Percentiles rank a stretch among this genome's conserved stretches.
Conservation (phyloP, 2,888 invertebrate genomes). For the Nasonovia ribisnigri region DNA sequence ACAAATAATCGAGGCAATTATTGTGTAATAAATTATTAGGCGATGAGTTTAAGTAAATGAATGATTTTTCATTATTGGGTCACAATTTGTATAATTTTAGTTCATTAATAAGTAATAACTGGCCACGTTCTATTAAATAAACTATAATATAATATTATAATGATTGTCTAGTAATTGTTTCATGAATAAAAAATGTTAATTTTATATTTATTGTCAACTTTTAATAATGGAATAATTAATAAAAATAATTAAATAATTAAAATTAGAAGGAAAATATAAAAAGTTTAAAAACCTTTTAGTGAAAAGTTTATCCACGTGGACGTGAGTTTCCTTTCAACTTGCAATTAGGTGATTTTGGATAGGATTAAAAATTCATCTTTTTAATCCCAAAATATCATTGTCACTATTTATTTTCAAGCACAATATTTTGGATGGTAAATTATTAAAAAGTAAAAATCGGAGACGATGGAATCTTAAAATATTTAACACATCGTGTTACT, state of each 20-base stretch:
- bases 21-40: not conserved
- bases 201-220: not conserved
- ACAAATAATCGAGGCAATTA: not conserved
- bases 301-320: slow-evolving; percentile 14
- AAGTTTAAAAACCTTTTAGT: not conserved
- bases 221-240: not conserved
- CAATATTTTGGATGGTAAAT: too few relatives aligned
- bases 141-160: not conserved
- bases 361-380: slow-evolving; percentile 12
- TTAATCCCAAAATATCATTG: too few relatives aligned
- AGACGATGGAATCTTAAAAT: too few relatives aligned
- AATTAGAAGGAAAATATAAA: not conserved
- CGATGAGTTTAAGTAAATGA: not conserved
- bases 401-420: too few relatives aligned
- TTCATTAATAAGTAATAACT: not conserved
- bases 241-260: slow-evolving; percentile 26
- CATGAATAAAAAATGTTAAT: not conserved
- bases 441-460: too few relatives aligned
- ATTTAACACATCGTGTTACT: too few relatives aligned
- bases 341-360: not conserved
- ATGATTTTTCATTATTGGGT: not conserved
- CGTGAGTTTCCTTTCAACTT: not conserved
- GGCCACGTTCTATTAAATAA: not conserved
- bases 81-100: not conserved
- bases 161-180: not conserved